Evolutionary conservation across 2,888 invertebrate genomes (phyloP).

Genomic region (Clusia tigrina): DNA sequence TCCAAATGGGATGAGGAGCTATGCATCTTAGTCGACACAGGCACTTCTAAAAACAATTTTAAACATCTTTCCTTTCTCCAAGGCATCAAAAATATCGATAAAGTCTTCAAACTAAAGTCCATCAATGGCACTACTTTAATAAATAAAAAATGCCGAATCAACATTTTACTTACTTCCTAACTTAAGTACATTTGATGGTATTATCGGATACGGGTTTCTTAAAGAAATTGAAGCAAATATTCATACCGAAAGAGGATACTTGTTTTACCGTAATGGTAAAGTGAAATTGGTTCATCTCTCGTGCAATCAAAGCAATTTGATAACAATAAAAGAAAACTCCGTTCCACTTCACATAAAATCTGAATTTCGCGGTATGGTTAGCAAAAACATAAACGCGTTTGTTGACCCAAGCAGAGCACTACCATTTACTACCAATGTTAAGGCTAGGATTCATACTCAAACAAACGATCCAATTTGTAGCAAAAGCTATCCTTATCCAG

Average conservation of each 20-base stretch:
- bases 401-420: constrained; percentile 14
- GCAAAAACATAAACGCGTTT: constrained; percentile 14
- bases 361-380: constrained; percentile 14
- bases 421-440: constrained; percentile 21
- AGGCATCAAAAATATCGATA: neutral
- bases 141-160: too few relatives aligned
- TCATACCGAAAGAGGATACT: constrained; percentile 22
- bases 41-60: neutral
- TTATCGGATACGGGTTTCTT: constrained; percentile 21
- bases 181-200: neutral
- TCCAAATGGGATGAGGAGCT: neutral
- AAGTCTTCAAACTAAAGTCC: neutral
- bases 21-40: neutral
- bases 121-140: too few relatives aligned
- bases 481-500: constrained; percentile 11
- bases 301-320: constrained; percentile 13
- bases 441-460: constrained; percentile 16
- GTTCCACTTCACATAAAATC: neutral
- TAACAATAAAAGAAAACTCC: constrained; percentile 10
- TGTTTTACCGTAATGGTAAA: constrained; percentile 5
- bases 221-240: constrained; percentile 28
- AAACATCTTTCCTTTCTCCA: neutral
- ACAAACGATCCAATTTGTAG: constrained; percentile 7
- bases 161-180: neutral
- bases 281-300: constrained; percentile 8